phyloP scores from a whole-genome alignment of 53 echinoderm and acorn worm species.

The Antedon mediterranea region DNA sequence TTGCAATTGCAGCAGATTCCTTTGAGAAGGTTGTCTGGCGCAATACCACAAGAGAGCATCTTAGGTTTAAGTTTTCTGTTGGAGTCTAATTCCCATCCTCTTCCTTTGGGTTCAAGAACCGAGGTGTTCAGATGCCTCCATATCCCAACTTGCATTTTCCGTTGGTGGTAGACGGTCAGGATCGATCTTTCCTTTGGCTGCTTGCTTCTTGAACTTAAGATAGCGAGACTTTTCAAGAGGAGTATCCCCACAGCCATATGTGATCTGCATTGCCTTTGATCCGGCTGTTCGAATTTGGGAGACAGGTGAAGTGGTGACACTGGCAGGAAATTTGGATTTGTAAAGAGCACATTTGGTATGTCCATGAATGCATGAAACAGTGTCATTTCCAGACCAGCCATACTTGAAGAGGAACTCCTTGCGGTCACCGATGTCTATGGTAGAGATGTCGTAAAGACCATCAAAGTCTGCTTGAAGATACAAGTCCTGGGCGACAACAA shows the following conservation, averaged over 20 bases:
- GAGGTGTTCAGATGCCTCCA: constrained; percentile 22
- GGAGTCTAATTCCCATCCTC: constrained; percentile 17
- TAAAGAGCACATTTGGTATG: constrained; percentile 28
- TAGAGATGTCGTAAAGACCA: constrained; percentile 12
- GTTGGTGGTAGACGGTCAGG: constrained; percentile 32
- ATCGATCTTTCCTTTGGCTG: constrained; percentile 24
- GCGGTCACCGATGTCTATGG: constrained; percentile 2
- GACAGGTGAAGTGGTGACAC: constrained; percentile 14
- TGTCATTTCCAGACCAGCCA: constrained; percentile 43
- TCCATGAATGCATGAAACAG: constrained; percentile 32
- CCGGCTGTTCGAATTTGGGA: constrained; percentile 14
- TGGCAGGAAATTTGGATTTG: constrained; percentile 26
- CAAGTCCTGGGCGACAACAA: constrained; percentile 41
- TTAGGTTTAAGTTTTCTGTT: constrained; percentile 26
- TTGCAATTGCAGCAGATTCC: constrained; percentile 21
- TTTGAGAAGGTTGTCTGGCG: constrained; percentile 13
- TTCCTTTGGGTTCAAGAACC: constrained; percentile 10
- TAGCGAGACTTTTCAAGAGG: constrained; percentile 21
- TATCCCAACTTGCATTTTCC: constrained; percentile 13
- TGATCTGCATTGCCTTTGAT: constrained; percentile 19
- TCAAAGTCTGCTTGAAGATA: constrained; percentile 11
- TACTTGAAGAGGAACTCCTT: constrained; percentile 25
- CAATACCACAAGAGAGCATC: constrained; percentile 14
- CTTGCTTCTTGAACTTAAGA: constrained; percentile 24
- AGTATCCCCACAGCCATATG: constrained; percentile 19